A percentile compares a stretch with the other conserved stretches of the same genome.
Conservation (phyloP, 2,113 vertebrate genomes). For the Clarias batrachus region DNA sequence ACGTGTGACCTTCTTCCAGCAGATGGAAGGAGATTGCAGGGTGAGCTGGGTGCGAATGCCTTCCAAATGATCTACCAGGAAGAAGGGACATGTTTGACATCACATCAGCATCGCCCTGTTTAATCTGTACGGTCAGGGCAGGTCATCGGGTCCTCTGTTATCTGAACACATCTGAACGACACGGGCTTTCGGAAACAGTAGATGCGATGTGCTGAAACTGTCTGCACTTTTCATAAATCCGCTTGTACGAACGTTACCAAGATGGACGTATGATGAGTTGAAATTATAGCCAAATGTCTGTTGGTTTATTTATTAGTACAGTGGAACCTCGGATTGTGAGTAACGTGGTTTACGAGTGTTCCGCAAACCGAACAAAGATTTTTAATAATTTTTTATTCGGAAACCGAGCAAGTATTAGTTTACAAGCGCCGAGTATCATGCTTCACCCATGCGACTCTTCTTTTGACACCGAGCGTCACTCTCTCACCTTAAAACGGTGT, state of each 20-base stretch:
- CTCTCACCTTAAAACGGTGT: too few relatives aligned
- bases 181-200: neutral
- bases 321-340: too few relatives aligned
- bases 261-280: neutral
- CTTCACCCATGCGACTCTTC: too few relatives aligned
- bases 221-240: neutral
- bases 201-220: neutral
- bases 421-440: too few relatives aligned
- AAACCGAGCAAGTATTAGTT: too few relatives aligned
- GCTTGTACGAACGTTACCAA: neutral
- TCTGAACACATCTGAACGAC: constrained; percentile 10
- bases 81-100: constrained; percentile 25
- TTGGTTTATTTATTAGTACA: neutral
- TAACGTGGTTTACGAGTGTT: too few relatives aligned
- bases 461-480: too few relatives aligned
- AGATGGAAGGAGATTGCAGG: constrained; percentile 37
- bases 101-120: constrained; percentile 13
- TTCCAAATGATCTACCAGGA: neutral
- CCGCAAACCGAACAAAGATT: too few relatives aligned
- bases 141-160: constrained; percentile 11
- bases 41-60: neutral
- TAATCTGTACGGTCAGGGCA: constrained; percentile 13
- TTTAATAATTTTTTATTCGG: too few relatives aligned
- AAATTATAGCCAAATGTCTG: neutral
- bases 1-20: constrained; percentile 24